Evolutionary conservation across 2,113 vertebrate genomes (phyloP).

Genomic region (Podarcis muralis): DNA sequence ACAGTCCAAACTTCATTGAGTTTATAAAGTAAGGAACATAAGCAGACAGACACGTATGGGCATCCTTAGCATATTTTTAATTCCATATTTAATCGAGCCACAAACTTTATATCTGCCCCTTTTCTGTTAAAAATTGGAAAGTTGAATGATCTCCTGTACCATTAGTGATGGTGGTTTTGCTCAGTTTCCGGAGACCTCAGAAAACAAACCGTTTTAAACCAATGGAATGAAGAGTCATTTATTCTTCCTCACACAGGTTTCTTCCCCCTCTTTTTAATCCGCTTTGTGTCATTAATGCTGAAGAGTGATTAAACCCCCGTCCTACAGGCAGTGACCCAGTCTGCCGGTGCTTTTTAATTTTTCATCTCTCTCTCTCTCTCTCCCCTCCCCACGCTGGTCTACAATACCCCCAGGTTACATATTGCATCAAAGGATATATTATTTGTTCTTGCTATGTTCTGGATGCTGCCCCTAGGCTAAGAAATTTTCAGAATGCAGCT

Average conservation of each 20-base stretch:
- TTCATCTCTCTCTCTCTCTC: slow-evolving; percentile 36
- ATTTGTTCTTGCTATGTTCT: slow-evolving; percentile 62
- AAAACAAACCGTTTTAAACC: slow-evolving; percentile 58
- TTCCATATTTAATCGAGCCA: slow-evolving; percentile 37
- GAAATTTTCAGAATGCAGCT: slow-evolving; percentile 65
- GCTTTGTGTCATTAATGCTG: slow-evolving; percentile 43
- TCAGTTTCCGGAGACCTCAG: slow-evolving; percentile 47
- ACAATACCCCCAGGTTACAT: slow-evolving; percentile 49
- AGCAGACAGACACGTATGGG: not conserved
- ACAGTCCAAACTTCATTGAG: not conserved
- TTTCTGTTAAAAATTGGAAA: not conserved
- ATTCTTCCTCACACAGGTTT: slow-evolving; percentile 23
- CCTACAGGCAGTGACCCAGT: slow-evolving; percentile 46
- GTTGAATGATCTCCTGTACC: slow-evolving; percentile 36
- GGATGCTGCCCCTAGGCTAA: slow-evolving; percentile 61
- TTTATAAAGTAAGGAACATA: not conserved
- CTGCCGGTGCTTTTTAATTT: slow-evolving; percentile 53
- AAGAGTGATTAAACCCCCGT: slow-evolving; percentile 63
- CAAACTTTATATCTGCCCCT: slow-evolving; percentile 16
- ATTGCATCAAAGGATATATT: slow-evolving; percentile 67
- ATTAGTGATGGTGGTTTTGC: slow-evolving; percentile 51
- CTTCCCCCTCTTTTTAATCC: slow-evolving; percentile 32
- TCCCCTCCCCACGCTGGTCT: slow-evolving; percentile 43
- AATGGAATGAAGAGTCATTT: slow-evolving; percentile 42
- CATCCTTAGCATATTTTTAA: slow-evolving; percentile 31